Base-by-base conservation (phyloP, 1,140 invertebrate species). In the Vanessa atalanta region DNA sequence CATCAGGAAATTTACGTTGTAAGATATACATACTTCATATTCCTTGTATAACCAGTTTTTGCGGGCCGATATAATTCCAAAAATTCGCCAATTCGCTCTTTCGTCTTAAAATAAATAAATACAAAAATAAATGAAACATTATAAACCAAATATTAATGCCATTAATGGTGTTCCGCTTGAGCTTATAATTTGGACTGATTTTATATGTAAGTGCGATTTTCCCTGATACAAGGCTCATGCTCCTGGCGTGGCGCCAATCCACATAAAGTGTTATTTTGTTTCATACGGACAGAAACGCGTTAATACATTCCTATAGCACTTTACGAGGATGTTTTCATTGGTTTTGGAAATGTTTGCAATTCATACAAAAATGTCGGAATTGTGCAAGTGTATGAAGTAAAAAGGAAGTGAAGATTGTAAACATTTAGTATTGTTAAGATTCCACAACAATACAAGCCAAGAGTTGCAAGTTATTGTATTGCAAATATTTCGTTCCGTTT, bases 221-320 rank as follows among this genome's bases (percentile, higher is more conserved):
- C 73, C 72, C 74, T 79, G 78, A 79, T 82, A 82, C 80, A 82
- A 82, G 77, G 72, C 77, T 72, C 71, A 71, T 1, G 70, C 78
- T 67, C 76, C 80, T 82, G 80, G 82, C 80, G 64, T 69, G 55
- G 70, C 65, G 78, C 82, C 82, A 83, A 80, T 82, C 78, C 78
- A 78, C 82, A 83, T 82, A 82, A 83, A 83, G 76, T 71, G 82
- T 82, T 83, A 81, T 83, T 83, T 82, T 83, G 82, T 82, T 81
- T 76, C 78, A 78, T 73, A 82, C 77, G 78, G 78, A 83, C 81
- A 83, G 78, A 79, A 78, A 76, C 75, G 80, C 79, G 80, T 79
- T 81, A 83, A 83, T 83, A 83, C 76, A 79, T 81, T 79, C 70
- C 72, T 77, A 76, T 81, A 65, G 71, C 78, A 75, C 78, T 79